Conservation (phyloP, 2,797 vertebrate species). For the Erpetoichthys calabaricus region DNA sequence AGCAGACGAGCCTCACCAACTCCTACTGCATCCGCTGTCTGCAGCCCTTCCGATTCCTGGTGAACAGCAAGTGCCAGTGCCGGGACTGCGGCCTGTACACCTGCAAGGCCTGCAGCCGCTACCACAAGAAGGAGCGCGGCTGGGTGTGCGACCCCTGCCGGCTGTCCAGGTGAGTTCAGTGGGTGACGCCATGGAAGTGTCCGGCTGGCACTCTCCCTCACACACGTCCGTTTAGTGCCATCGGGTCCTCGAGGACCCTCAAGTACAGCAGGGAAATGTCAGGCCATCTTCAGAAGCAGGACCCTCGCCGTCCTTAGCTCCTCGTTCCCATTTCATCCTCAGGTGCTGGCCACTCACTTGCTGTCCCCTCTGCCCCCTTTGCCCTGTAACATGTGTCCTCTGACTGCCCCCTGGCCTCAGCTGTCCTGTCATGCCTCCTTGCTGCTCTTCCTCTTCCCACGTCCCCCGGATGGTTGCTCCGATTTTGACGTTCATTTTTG, state of each 20-base stretch:
- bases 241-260: neutral
- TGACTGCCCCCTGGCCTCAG: too few relatives aligned
- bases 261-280: neutral
- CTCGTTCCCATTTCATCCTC: conserved; percentile 7
- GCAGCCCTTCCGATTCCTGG: conserved; percentile 75
- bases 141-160: conserved; percentile 85
- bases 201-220: too few relatives aligned
- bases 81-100: conserved; percentile 63
- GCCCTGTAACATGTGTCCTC: neutral
- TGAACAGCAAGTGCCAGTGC: conserved; percentile 67
- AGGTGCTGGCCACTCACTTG: neutral
- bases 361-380: neutral
- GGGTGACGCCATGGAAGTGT: accelerated
- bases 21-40: conserved; percentile 79
- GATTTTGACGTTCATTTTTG: too few relatives aligned
- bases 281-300: neutral
- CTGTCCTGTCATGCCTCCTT: too few relatives aligned
- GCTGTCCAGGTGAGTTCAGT: conserved; percentile 58
- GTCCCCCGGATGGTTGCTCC: too few relatives aligned
- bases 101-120: conserved; percentile 74
- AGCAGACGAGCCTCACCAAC: conserved; percentile 45
- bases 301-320: accelerated
- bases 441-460: too few relatives aligned
- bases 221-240: neutral
- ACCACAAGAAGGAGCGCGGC: conserved; percentile 69